Conservation (phyloP, 2,888 invertebrate genomes). For the Drosophila helvetica region DNA sequence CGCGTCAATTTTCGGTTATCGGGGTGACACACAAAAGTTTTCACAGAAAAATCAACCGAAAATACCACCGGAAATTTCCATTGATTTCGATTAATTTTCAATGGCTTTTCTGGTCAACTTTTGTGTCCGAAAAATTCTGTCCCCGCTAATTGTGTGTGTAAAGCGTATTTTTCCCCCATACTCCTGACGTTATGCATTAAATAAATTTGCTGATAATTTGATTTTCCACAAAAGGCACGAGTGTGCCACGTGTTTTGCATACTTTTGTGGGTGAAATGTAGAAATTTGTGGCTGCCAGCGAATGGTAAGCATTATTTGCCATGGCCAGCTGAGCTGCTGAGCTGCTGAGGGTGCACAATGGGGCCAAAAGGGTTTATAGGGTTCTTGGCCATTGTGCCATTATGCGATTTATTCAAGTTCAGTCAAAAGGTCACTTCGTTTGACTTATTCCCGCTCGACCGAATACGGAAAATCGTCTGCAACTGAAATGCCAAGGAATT, state of each 20-base stretch:
- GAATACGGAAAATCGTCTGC: conserved; percentile 52
- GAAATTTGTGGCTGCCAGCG: neutral
- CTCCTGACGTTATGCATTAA: conserved; percentile 37
- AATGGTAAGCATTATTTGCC: neutral
- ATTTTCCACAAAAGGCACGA: conserved; percentile 37
- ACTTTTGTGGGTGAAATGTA: conserved; percentile 20
- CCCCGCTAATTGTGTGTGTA: conserved; percentile 34
- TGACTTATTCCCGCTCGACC: conserved; percentile 67
- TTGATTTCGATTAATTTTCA: conserved; percentile 47
- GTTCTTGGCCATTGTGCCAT: conserved; percentile 30
- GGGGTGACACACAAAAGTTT: conserved; percentile 33
- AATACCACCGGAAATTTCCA: conserved; percentile 32
- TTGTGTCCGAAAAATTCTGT: conserved; percentile 4
- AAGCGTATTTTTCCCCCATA: neutral
- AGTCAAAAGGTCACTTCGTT: conserved; percentile 58
- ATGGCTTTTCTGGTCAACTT: conserved; percentile 37
- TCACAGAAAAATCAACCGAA: conserved; percentile 35
- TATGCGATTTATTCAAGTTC: conserved; percentile 40
- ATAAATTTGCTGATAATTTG: conserved; percentile 51
- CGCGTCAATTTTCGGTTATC: conserved; percentile 27
- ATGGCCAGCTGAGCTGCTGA: conserved; percentile 4
- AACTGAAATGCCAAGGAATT: conserved; percentile 29
- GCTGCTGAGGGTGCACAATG: conserved; percentile 43
- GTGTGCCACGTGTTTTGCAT: conserved; percentile 48
- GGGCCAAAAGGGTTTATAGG: conserved; percentile 23